phyloP scores from a whole-genome alignment of 2,888 invertebrate genomes.

The Eubasilissa splendida region DNA sequence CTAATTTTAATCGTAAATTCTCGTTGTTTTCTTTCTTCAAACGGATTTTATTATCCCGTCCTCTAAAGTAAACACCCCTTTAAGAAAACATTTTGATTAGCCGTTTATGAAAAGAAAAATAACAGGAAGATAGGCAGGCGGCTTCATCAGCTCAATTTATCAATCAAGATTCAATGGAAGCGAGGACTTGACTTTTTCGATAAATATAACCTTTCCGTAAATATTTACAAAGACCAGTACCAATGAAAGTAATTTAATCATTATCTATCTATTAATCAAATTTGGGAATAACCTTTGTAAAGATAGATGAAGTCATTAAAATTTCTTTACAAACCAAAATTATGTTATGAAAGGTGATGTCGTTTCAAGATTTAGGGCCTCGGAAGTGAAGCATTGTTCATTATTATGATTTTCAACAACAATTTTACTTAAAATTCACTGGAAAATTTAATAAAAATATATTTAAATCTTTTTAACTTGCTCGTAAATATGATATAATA shows the following conservation, averaged over 20 bases:
- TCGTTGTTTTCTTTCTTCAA: no score
- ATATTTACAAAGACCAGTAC: not conserved
- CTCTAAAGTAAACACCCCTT: no score
- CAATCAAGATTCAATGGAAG: conserved; percentile 26
- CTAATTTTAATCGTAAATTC: no score
- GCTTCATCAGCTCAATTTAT: conserved; percentile 30
- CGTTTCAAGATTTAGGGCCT: not conserved
- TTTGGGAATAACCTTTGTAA: conserved; percentile 5
- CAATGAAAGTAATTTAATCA: conserved; percentile 28
- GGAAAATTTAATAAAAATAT: no score
- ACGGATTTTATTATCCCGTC: no score
- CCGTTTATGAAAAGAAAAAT: conserved; percentile 28
- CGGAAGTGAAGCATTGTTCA: not conserved
- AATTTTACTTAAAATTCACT: not conserved
- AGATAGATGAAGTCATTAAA: conserved; percentile 30
- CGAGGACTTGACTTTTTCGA: not conserved
- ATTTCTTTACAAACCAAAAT: conserved; percentile 14
- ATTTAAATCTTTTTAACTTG: no score
- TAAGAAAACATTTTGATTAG: conserved; percentile 5
- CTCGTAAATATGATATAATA: no score
- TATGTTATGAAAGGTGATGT: not conserved
- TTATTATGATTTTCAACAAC: not conserved
- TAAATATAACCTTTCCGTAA: conserved; percentile 1
- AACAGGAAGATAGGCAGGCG: conserved; percentile 4
- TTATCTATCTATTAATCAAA: conserved; percentile 29